phyloP scores from a whole-genome alignment of 2,888 invertebrate genomes.

The Agrotis ipsilon region DNA sequence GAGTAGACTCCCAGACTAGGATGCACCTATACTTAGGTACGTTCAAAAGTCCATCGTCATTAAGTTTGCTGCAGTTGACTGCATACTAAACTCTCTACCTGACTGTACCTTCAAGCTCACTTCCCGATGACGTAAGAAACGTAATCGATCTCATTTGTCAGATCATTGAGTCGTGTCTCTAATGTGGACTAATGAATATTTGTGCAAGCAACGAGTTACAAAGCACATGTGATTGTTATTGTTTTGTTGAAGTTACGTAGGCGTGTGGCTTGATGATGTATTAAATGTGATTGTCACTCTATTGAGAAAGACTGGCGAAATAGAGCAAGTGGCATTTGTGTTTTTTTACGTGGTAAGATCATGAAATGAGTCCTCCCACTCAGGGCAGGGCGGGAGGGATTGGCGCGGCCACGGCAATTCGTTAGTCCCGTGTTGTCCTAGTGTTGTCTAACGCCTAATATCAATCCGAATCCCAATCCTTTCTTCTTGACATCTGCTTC shows the following conservation, averaged over 20 bases:
- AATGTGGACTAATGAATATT: slow-evolving; percentile 64
- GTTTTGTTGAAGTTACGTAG: slow-evolving; percentile 47
- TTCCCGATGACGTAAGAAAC: slow-evolving; percentile 71
- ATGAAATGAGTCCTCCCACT: too few relatives aligned
- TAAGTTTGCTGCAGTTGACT: too few relatives aligned
- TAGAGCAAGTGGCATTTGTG: slow-evolving; percentile 30
- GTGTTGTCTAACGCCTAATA: too few relatives aligned
- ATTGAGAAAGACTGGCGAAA: slow-evolving; percentile 53
- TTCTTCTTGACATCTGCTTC: too few relatives aligned
- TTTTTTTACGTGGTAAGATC: too few relatives aligned
- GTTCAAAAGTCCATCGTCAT: neutral
- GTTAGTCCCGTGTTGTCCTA: too few relatives aligned
- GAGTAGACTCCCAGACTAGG: too few relatives aligned
- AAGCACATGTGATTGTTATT: slow-evolving; percentile 39
- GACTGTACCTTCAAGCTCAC: slow-evolving; percentile 51
- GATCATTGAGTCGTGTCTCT: slow-evolving; percentile 67
- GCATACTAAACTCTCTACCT: neutral
- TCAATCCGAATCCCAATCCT: too few relatives aligned
- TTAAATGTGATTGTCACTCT: slow-evolving; percentile 39
- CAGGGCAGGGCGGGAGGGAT: too few relatives aligned
- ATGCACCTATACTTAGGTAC: too few relatives aligned
- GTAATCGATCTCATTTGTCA: slow-evolving; percentile 75
- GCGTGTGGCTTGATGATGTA: slow-evolving; percentile 25
- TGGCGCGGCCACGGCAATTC: too few relatives aligned
- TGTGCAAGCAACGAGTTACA: slow-evolving; percentile 54